These are phyloP conservation scores for Pipra filicauda DNA, from an alignment of 2,113 vertebrate species.

Conservation along the genomic window DNA sequence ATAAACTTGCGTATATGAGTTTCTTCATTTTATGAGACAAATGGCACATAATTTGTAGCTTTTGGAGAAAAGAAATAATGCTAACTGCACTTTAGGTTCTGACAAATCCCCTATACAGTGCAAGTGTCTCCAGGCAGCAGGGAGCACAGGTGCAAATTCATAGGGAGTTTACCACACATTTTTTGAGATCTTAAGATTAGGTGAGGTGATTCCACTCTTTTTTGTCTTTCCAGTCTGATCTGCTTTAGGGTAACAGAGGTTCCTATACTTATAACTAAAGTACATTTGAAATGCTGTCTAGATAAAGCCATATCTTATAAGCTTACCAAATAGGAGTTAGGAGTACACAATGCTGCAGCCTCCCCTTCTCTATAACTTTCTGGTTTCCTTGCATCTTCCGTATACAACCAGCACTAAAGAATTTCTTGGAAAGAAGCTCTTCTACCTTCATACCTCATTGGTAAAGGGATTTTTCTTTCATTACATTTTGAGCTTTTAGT, in stretches of 20 bases:
- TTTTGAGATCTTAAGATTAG: background rate
- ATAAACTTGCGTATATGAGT: background rate
- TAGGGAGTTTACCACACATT: background rate
- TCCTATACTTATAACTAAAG: background rate
- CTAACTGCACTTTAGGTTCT: background rate
- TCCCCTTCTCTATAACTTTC: background rate
- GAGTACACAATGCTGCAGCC: background rate
- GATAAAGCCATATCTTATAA: background rate
- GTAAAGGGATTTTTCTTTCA: background rate
- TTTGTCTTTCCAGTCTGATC: background rate
- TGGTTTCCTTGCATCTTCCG: background rate
- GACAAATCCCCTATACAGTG: no score
- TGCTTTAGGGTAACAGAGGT: background rate
- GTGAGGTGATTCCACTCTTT: background rate
- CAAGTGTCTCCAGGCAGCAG: background rate
- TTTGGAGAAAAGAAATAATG: background rate
- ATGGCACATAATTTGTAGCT: background rate
- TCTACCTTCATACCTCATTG: background rate
- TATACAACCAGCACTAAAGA: background rate
- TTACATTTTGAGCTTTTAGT: background rate
- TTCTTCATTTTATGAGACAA: background rate
- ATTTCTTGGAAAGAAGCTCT: background rate
- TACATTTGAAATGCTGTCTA: background rate
- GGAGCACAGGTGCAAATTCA: background rate
- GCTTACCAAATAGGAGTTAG: background rate